Evolutionary conservation across 2,888 invertebrate genomes (phyloP), one percentile per base, ranked within the genome.

Genomic region (Galerucella pusilla): DNA sequence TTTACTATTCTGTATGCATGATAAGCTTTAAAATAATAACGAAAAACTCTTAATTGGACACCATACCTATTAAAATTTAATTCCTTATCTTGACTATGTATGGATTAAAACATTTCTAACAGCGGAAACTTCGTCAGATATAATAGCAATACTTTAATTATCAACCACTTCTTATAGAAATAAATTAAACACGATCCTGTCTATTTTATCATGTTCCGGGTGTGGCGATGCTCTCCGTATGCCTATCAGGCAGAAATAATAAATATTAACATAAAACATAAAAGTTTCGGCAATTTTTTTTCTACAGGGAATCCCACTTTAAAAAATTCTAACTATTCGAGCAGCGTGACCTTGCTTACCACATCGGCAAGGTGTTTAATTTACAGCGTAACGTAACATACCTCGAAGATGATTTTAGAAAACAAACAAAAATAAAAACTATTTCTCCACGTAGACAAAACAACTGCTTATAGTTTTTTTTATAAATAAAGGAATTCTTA

Each of bases 271-370:
- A 75, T 75, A 73, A 42, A 75, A 72, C 75, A 75, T 75, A 67
- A 75, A 63, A 61, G 66, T 67, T 70, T 69, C 59, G 69, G 65
- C 69, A 69, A 61, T 75, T 75, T 75, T 75, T 20, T 75, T 70
- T 49, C 35, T 42, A 59, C 49, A 73, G 73, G 75, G 73, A 75
- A 72, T 75, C 70, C 75, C 75, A 63, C 45, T 54, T 46, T 35
- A 52, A 75, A 75, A 75, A 70, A 75, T 75, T 75, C 68, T 46
- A 75, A 73, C 65, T 73, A 75, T 75, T 75, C 70, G 75, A 61
- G 14, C 20, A 68, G 70, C 61, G 72, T 66, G 72, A 61, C 75
- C 75, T 75, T 73, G 75, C 72, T 35, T 45, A 16, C 35, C 16
- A 5, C 54, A 59, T 35, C 59, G 57, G 12, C 57, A 61, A 63